These are phyloP conservation scores for Epizoanthus rinbou DNA, from an alignment of 92 coral and sea anemone genomes.

Conservation along the genomic window DNA sequence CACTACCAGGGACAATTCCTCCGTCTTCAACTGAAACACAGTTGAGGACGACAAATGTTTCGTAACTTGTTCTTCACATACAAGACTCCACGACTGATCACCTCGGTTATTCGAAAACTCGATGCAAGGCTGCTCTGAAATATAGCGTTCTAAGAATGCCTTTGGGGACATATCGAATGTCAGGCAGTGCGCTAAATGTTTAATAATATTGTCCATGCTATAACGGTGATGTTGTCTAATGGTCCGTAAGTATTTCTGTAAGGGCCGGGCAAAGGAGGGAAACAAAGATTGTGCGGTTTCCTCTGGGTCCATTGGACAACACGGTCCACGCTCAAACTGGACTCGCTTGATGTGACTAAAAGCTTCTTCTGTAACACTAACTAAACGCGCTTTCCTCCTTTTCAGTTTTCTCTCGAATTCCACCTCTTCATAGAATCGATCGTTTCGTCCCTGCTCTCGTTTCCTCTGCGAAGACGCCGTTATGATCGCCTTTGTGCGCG, in stretches of 20 bases:
- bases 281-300: slow-evolving; percentile 98
- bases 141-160: slow-evolving; percentile 94
- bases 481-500: slow-evolving; percentile 91
- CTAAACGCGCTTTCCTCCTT: slow-evolving; percentile 85
- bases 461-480: slow-evolving; percentile 91
- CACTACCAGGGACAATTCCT: slow-evolving; percentile 79
- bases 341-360: slow-evolving; percentile 92
- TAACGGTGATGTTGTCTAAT: slow-evolving; percentile 97
- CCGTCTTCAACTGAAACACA: slow-evolving; percentile 91
- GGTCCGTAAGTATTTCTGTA: slow-evolving; percentile 95
- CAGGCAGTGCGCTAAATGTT: slow-evolving; percentile 96
- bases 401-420: slow-evolving; percentile 88
- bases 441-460: slow-evolving; percentile 93
- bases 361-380: slow-evolving; percentile 91
- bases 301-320: slow-evolving; percentile 98
- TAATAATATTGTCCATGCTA: slow-evolving; percentile 94
- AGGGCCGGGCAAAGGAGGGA: slow-evolving; percentile 98
- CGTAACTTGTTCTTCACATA: slow-evolving; percentile 96
- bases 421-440: slow-evolving; percentile 96
- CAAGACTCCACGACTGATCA: slow-evolving; percentile 86
- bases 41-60: slow-evolving; percentile 89
- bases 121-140: slow-evolving; percentile 90
- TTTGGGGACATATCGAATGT: slow-evolving; percentile 97
- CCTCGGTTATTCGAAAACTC: slow-evolving; percentile 74
- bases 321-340: slow-evolving; percentile 92